Evolutionary conservation across 2,888 invertebrate genomes (phyloP).

Genomic region (Oscheius sp.): DNA sequence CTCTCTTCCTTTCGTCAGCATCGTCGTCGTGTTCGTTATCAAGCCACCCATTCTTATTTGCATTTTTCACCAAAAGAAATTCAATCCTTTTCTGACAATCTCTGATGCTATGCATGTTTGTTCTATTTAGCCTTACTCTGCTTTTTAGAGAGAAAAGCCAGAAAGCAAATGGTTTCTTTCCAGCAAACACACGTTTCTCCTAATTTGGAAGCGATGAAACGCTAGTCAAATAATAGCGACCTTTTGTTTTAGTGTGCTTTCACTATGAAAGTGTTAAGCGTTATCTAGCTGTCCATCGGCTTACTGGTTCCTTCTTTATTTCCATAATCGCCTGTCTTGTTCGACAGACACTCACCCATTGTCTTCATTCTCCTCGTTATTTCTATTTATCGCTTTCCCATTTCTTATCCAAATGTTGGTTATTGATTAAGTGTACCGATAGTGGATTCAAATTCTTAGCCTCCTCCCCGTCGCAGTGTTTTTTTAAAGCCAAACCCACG

Average conservation of each 20-base stretch:
- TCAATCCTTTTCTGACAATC: background rate
- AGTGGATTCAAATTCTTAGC: no score
- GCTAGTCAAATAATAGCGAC: slow-evolving; percentile 14
- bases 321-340: no score
- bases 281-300: no score
- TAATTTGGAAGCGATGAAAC: slow-evolving; percentile 15
- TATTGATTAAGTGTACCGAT: no score
- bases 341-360: no score
- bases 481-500: background rate
- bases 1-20: background rate
- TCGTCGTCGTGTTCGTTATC: background rate
- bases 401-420: no score
- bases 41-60: background rate
- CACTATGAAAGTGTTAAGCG: no score
- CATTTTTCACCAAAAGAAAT: slow-evolving; percentile 4
- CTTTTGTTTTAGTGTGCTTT: background rate
- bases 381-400: no score
- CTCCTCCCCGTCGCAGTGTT: no score
- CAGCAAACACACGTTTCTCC: background rate
- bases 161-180: slow-evolving; percentile 15
- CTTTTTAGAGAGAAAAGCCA: background rate
- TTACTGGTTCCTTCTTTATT: no score
- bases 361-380: no score
- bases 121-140: background rate
- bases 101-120: background rate